phyloP scores from a whole-genome alignment of 1,140 invertebrate species.

The Neotoxoptera formosana region DNA sequence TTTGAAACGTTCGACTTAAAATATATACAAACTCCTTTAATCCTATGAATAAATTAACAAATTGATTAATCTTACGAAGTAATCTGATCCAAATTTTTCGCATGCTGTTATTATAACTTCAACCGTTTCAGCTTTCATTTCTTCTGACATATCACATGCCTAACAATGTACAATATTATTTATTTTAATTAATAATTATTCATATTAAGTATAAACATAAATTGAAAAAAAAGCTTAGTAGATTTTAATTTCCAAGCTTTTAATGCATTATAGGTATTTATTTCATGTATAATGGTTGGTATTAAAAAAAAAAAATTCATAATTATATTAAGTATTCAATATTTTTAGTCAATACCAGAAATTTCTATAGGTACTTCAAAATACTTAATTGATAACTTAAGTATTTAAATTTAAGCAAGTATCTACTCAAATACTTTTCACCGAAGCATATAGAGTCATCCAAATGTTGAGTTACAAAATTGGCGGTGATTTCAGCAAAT shows the following conservation, averaged over 20 bases:
- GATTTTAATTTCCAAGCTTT: not conserved
- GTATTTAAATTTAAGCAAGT: no score
- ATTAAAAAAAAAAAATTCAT: not conserved
- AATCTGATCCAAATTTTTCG: conserved; percentile 87
- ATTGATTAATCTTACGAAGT: conserved; percentile 69
- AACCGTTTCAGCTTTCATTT: conserved; percentile 87
- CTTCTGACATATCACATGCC: conserved; percentile 89
- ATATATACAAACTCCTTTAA: not conserved
- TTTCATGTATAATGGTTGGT: not conserved
- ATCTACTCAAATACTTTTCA: no score
- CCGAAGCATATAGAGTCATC: no score
- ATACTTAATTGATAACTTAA: no score
- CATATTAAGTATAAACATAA: not conserved
- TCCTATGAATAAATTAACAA: not conserved
- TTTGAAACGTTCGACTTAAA: not conserved
- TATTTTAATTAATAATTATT: not conserved
- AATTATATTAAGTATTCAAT: not conserved
- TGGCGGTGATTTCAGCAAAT: no score
- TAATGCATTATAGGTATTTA: not conserved
- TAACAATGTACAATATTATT: conserved; percentile 62
- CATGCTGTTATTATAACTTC: conserved; percentile 90
- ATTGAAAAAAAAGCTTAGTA: not conserved
- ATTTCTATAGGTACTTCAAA: not conserved
- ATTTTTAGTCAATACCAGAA: not conserved
- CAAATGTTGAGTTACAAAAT: no score